Percentiles rank a stretch among this genome's conserved stretches.
Conservation (phyloP, 1,140 invertebrate species). For the Tetragnatha versicolor region DNA sequence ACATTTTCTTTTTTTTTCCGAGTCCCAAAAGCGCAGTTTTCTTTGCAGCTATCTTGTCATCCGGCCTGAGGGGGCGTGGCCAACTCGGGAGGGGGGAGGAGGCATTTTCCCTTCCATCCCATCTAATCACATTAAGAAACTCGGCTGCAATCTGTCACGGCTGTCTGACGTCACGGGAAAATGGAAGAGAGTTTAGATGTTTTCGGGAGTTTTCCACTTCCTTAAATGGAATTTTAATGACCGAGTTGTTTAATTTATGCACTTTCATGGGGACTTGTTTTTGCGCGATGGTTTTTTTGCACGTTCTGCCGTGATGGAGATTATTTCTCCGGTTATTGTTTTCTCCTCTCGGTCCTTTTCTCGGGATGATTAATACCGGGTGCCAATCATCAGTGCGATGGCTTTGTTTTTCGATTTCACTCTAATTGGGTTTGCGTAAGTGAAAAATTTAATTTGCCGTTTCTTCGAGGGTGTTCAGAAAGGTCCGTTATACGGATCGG, state of each 20-base stretch:
- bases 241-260: conserved; percentile 38
- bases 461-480: no score
- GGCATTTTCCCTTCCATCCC: conserved; percentile 37
- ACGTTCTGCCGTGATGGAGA: not conserved
- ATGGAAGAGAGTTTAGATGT: conserved; percentile 24
- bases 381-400: not conserved
- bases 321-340: not conserved
- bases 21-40: conserved; percentile 6
- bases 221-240: conserved; percentile 54
- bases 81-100: not conserved
- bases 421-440: conserved; percentile 33
- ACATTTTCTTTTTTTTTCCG: conserved; percentile 8
- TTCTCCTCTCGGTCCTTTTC: no score
- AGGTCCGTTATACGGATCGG: no score
- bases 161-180: conserved; percentile 31
- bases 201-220: conserved; percentile 38
- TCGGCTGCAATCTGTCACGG: conserved; percentile 48
- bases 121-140: conserved; percentile 51
- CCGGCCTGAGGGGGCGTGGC: not conserved
- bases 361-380: not conserved
- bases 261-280: conserved; percentile 30
- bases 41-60: conserved; percentile 40
- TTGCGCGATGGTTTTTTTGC: not conserved
- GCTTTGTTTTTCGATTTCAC: not conserved
- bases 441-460: conserved; percentile 37